Conservation (phyloP, 1,140 invertebrate species). For the Heliconius congener region DNA sequence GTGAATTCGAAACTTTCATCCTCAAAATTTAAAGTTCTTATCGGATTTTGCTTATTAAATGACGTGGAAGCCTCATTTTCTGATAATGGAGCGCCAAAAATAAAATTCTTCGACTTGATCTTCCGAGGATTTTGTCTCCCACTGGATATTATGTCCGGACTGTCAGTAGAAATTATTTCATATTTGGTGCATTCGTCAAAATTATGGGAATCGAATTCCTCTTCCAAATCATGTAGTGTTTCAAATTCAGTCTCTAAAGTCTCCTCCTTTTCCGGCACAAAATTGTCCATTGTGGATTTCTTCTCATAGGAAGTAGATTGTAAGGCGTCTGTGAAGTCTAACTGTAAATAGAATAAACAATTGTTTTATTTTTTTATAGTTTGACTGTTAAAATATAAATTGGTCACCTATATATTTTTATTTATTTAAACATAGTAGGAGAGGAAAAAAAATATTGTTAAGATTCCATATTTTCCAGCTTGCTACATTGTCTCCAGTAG, state of each 20-base stretch:
- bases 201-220: constrained; percentile 67
- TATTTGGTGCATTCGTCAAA: constrained; percentile 75
- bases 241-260: constrained; percentile 53
- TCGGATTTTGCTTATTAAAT: constrained; percentile 61
- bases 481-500: too few relatives aligned
- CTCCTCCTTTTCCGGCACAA: constrained; percentile 57
- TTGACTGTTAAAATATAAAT: too few relatives aligned
- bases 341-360: constrained; percentile 40
- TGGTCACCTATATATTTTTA: too few relatives aligned
- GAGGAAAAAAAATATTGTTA: too few relatives aligned
- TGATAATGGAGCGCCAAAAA: constrained; percentile 72
- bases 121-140: constrained; percentile 59
- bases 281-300: constrained; percentile 45
- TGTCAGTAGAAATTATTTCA: constrained; percentile 78
- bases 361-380: too few relatives aligned
- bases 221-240: constrained; percentile 74
- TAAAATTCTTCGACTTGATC: constrained; percentile 64
- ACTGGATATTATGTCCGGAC: constrained; percentile 71
- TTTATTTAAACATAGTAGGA: too few relatives aligned
- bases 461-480: too few relatives aligned
- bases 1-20: constrained; percentile 66
- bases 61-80: constrained; percentile 69
- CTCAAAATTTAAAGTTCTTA: constrained; percentile 66
- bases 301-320: constrained; percentile 45
- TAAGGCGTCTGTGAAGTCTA: constrained; percentile 66